phyloP scores from a whole-genome alignment of 2,888 invertebrate species.

The Drosophila longiperda region DNA sequence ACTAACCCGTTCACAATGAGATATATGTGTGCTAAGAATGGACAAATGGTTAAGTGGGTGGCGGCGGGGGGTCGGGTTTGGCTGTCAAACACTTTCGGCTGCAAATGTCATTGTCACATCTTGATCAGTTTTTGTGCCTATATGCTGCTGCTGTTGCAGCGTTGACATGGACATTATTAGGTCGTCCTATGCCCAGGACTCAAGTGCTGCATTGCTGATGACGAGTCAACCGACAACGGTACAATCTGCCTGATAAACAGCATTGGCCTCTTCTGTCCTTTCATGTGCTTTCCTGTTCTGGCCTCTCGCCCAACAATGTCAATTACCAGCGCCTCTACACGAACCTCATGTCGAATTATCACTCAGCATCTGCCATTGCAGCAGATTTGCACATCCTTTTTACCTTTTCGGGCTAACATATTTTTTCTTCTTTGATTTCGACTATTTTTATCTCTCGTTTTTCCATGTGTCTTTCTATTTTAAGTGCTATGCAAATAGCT shows the following conservation, averaged over 20 bases:
- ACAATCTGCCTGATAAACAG: slow-evolving; percentile 51
- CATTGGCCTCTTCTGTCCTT: slow-evolving; percentile 22
- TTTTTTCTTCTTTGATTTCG: slow-evolving; percentile 2
- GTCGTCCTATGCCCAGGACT: slow-evolving; percentile 26
- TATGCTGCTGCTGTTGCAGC: slow-evolving; percentile 20
- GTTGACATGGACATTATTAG: slow-evolving; percentile 53
- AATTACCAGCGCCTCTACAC: slow-evolving; percentile 56
- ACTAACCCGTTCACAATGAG: slow-evolving; percentile 12
- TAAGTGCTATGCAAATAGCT: slow-evolving; percentile 72
- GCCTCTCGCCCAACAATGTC: slow-evolving; percentile 56
- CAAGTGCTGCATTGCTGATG: slow-evolving; percentile 54
- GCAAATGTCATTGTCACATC: slow-evolving; percentile 59
- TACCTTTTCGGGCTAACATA: slow-evolving; percentile 30
- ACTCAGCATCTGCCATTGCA: slow-evolving; percentile 55
- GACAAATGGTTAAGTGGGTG: neutral
- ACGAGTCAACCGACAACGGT: slow-evolving; percentile 19
- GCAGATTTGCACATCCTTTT: slow-evolving; percentile 57
- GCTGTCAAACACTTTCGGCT: slow-evolving; percentile 44
- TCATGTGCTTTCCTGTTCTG: neutral
- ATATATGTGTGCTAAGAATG: slow-evolving; percentile 22
- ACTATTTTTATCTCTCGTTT: slow-evolving; percentile 9
- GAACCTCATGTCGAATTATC: slow-evolving; percentile 68
- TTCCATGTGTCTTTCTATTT: slow-evolving; percentile 59
- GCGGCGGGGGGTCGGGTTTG: neutral
- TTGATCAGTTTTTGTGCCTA: slow-evolving; percentile 39